Conservation (phyloP, 2,113 vertebrate genomes). For the Nothocercus julius region DNA sequence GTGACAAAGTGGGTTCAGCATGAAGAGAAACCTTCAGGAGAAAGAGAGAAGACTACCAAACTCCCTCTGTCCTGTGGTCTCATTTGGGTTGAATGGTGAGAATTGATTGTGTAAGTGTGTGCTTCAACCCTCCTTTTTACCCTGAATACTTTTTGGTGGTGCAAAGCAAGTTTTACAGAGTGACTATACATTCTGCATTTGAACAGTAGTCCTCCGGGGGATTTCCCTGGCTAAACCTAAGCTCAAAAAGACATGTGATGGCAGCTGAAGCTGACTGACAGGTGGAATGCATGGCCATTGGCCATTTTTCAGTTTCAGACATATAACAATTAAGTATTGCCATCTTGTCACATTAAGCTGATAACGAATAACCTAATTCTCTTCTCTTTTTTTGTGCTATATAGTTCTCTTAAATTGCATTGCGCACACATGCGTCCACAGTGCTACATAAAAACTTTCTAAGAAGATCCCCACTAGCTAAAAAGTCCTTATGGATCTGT, state of each 20-base stretch:
- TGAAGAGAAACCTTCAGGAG: neutral
- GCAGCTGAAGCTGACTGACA: neutral
- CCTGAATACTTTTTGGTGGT: neutral
- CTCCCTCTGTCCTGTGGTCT: neutral
- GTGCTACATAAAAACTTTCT: neutral
- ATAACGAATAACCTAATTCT: neutral
- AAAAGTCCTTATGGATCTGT: neutral
- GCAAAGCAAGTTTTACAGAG: neutral
- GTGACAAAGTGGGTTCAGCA: fast-evolving
- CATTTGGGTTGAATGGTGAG: neutral
- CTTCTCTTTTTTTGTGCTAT: neutral
- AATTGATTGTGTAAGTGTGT: neutral
- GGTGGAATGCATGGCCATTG: neutral
- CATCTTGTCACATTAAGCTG: neutral
- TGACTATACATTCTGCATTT: no score
- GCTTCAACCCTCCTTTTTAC: neutral
- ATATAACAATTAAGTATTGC: neutral
- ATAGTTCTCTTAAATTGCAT: neutral
- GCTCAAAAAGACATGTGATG: neutral
- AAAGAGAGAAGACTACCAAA: neutral
- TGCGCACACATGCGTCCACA: neutral
- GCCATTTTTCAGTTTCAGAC: neutral
- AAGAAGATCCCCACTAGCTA: neutral
- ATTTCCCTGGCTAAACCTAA: neutral
- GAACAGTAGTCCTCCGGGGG: neutral